These are phyloP conservation scores for Phoeniculus purpureus DNA, from an alignment of 2,797 vertebrate genomes.

Conservation along the genomic window DNA sequence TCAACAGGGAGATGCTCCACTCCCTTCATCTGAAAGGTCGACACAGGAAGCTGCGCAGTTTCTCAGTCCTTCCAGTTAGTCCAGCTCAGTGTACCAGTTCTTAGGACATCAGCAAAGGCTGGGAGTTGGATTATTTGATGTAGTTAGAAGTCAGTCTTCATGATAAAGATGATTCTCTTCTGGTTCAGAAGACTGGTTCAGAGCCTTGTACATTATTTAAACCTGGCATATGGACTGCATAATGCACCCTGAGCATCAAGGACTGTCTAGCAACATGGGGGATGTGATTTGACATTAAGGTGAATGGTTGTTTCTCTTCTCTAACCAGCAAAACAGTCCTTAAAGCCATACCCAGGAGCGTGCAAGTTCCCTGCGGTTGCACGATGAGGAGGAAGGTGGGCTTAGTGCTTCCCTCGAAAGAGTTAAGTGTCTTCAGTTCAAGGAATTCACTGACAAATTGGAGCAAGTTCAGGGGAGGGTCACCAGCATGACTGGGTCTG, in stretches of 20 bases:
- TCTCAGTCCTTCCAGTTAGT: background rate
- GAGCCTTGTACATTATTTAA: conserved; percentile 44
- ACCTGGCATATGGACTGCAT: conserved; percentile 5
- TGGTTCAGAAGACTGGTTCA: conserved; percentile 1
- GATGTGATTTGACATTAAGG: background rate
- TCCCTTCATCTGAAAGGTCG: background rate
- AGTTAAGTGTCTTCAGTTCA: background rate
- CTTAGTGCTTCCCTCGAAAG: background rate
- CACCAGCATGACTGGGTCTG: background rate
- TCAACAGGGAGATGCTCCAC: no score
- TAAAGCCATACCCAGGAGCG: background rate
- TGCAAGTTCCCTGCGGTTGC: background rate
- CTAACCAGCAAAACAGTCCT: background rate
- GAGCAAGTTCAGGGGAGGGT: background rate
- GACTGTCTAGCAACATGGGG: background rate
- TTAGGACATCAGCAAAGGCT: background rate
- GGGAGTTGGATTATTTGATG: background rate
- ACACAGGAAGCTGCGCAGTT: background rate
- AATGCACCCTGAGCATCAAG: background rate
- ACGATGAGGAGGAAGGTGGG: background rate
- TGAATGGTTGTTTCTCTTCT: background rate
- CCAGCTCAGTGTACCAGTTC: background rate
- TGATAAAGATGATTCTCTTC: background rate
- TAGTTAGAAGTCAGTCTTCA: background rate
- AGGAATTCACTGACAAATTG: background rate